Evolutionary conservation across 2,797 vertebrate genomes (phyloP), one percentile per base, ranked within the genome.

Genomic region (Dipus sagitta): DNA sequence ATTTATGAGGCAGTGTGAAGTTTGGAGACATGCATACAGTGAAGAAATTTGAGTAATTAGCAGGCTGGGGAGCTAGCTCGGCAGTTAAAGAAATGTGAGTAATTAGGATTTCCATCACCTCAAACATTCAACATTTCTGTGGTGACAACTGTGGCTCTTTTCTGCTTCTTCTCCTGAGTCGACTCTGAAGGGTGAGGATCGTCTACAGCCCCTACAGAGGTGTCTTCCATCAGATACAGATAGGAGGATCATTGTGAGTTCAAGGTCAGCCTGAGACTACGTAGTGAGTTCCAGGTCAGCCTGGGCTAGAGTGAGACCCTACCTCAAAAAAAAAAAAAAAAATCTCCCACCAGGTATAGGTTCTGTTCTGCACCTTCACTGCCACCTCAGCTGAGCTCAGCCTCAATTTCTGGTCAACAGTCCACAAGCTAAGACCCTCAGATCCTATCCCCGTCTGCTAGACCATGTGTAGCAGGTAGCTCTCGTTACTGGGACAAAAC

Each of bases 401-500:
- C n/a, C 75, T 23, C 30, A 24, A 21, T 64, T 42, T 72, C 12
- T 42, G 24, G 47, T 80, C 30, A 10, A 42, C 17, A 28, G 18
- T 58, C 34, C 28, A 4, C 0, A 0, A 7, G 10, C 8, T 3
- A 21, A 82, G 15, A 28, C 0, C 32, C 26, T 78, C 58, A 4
- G 10, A 14, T 0, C 21, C 65, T 64, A 65, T 32, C 42, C 14
- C 32, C 4, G 38, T 34, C 81, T 32, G 75, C 38, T 7, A 2
- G 47, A 42, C 17, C 20, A 0, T 9, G 1, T 28, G 54, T 17
- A 58, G 54, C 54, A 14, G 47, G 6, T 47, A 47, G 47, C 17
- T 58, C 54, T 58, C 14, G 13, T 58, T 2, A 17, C 54, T 58
- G 54, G 54, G 54, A 17, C 54, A 58, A 58, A 58, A 58, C 54